Base-by-base conservation (phyloP, 2,797 vertebrate genomes). In the Enteromius argenteus region DNA sequence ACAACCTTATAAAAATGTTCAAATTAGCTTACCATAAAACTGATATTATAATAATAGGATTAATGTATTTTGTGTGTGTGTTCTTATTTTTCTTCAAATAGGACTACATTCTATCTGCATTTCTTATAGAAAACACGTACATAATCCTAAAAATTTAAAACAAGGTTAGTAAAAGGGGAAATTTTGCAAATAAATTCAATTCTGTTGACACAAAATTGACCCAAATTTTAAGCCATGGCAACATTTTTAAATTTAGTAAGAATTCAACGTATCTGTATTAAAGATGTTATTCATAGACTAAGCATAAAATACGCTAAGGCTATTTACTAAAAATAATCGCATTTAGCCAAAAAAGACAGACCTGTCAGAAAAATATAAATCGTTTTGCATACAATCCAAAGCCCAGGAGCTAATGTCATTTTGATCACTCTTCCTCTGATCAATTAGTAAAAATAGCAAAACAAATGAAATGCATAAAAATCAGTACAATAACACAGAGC, bases 401-500 rank as follows among this genome's bases (percentile, higher is more conserved):
- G 21, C 32, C 35, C 51, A 76, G 21, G 21, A 76, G 73, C 51
- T 75, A 60, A 62, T 78, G 37, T 30, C 15, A 62, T 46, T 78
- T 78, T 30, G 37, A 78, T 62, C 9, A 62, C 37, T 30, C 56
- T 62, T 21, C 8, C 15, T 60, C 56, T 44, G 42, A 62, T 62
- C 37, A 44, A 62, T 62, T 62, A 62, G 39, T 62, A 62, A 27
- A 77, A 78, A 62, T 27, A 44, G 75, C 75, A 44, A 78, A 78
- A 60, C 56, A 78, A 78, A 78, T 78, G 0, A 62, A 62, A 62
- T 44, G 39, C 39, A 78, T 62, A 62, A 46, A 78, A 23, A 62
- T 76, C 75, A 44, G 75, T 30, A 44, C 39, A 78, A 44, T 64
- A 78, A 64, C 56, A 62, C 37, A 44, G 49, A 75, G 46, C 37